Percentiles rank a stretch among this genome's conserved stretches.
Evolutionary conservation across 1,140 invertebrate species (phyloP).

Genomic region (Calephelis nemesis): DNA sequence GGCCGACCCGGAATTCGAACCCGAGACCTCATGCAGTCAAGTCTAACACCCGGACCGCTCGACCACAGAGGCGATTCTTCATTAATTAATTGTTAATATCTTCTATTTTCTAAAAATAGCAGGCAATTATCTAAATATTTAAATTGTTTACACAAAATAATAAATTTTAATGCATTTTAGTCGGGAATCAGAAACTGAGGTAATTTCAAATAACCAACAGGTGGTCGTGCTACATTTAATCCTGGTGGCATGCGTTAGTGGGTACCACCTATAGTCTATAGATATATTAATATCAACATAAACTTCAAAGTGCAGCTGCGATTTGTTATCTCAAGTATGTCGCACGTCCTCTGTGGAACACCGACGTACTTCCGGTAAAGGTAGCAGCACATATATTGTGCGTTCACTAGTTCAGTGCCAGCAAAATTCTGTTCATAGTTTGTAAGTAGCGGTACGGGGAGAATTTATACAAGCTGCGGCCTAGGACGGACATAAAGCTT

Average conservation of each 20-base stretch:
- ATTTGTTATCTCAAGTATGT: neutral
- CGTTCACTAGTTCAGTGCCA: slow-evolving; percentile 3
- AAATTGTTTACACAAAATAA: too few species aligned
- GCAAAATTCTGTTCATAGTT: neutral
- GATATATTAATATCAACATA: neutral
- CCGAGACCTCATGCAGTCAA: too few species aligned
- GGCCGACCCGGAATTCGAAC: too few species aligned
- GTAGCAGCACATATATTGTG: neutral
- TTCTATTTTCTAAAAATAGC: too few species aligned
- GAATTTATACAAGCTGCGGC: neutral
- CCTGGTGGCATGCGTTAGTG: neutral
- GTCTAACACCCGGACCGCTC: too few species aligned
- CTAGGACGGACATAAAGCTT: neutral
- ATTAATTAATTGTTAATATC: too few species aligned
- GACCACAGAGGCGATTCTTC: too few species aligned
- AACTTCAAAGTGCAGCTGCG: neutral
- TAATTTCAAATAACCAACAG: neutral
- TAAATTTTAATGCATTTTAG: too few species aligned
- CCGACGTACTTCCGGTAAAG: neutral
- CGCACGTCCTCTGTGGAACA: slow-evolving; percentile 1
- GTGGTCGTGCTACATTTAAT: too few species aligned
- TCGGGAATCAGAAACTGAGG: too few species aligned
- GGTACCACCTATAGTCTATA: neutral
- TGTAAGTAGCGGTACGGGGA: neutral
- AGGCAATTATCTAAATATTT: too few species aligned